Conservation (phyloP, 1,140 invertebrate genomes). For the Ruditapes philippinarum region DNA sequence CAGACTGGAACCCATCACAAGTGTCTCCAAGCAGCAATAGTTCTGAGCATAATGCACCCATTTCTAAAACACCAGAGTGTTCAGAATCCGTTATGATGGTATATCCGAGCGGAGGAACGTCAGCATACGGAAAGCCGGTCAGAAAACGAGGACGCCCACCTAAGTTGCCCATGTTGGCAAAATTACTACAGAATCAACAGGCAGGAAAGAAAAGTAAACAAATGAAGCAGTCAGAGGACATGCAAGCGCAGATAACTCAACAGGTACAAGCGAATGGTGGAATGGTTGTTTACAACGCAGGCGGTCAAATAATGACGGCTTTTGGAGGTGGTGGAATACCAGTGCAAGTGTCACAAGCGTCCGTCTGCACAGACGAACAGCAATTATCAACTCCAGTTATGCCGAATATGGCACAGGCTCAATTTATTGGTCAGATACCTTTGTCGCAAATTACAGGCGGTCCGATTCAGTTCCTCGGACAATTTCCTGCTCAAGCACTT, state of each 20-base stretch:
- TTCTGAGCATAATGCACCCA: background rate
- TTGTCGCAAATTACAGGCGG: conserved; percentile 46
- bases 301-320: conserved; percentile 28
- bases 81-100: conserved; percentile 80
- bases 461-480: conserved; percentile 54
- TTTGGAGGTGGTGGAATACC: background rate
- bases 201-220: conserved; percentile 66
- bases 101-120: conserved; percentile 74
- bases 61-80: conserved; percentile 36
- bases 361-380: background rate
- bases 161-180: conserved; percentile 78
- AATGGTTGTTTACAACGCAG: conserved; percentile 33
- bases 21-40: background rate
- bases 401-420: conserved; percentile 55
- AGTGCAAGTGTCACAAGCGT: background rate
- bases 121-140: conserved; percentile 72
- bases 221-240: background rate
- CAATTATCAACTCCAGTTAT: background rate
- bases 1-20: conserved; percentile 30
- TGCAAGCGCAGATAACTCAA: conserved; percentile 28
- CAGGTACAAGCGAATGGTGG: conserved; percentile 47
- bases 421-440: conserved; percentile 49
- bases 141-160: conserved; percentile 80
- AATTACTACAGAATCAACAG: conserved; percentile 67
- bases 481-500: conserved; percentile 55